Evolutionary conservation across 2,888 invertebrate species (phyloP), one percentile per base, ranked within the genome.

Genomic region (Ophion costatus): DNA sequence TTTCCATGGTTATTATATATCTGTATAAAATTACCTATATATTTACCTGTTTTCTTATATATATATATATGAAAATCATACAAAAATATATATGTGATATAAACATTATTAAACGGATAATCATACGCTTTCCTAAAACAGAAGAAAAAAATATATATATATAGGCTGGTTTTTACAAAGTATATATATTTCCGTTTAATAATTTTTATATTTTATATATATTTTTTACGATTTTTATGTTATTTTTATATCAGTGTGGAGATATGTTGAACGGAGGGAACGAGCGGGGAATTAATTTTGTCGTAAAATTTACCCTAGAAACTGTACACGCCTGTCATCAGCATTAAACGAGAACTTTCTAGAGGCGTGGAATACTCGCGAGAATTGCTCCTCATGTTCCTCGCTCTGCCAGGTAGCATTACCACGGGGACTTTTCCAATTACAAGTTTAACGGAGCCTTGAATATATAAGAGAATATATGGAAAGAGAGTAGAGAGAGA

Each of bases 391-490:
- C 79, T 79, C 63, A 38, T 56, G 42, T 69, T 51, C 70, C 22
- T 51, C 33, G 22, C 51, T 24, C 38, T 51, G 51, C 70, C 20
- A 63, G 79, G 71, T 71, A 64, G 71, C 63, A 45, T 79, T 71
- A 61, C 71, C 79, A 33, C 9, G 38, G 71, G 70, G 63, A 79
- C 79, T 71, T 79, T 56, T 56, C 70, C 71, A 79, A 79, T 79
- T 79, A 79, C 79, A 79, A 64, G 79, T 79, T 79, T 79, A 64
- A 79, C 71, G 51, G 71, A 63, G 71, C 61, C 56, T 51, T 71
- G 70, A 63, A 79, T 71, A 64, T 56, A 61, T 17, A 63, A 64
- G 70, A 33, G 24, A 22, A 38, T 51, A 33, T 45, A 56, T 51
- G 51, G 22, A 14, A 33, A 66, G 33, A 67, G 59, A 42, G 17